A percentile compares a stretch with the other conserved stretches of the same genome.
These are phyloP conservation scores for Trematocara stigmaticum DNA, from an alignment of 2,113 vertebrate genomes.

Conservation along the genomic window DNA sequence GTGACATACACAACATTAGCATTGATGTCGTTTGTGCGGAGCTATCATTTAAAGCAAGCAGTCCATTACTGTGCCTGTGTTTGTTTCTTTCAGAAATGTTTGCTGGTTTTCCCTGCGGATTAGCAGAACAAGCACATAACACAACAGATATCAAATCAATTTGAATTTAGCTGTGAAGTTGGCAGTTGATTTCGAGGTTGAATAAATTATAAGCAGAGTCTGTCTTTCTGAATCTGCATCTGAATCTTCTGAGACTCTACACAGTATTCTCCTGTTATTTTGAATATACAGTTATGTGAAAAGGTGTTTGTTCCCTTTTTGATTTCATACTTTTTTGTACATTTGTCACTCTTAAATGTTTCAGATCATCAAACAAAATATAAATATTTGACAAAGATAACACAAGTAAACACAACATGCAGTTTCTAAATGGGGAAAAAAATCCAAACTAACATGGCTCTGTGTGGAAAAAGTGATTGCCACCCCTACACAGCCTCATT, in stretches of 20 bases:
- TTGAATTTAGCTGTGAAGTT: neutral
- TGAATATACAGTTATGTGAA: neutral
- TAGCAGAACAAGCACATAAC: neutral
- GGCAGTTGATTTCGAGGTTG: neutral
- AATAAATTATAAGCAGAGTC: neutral
- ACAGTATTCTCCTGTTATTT: neutral
- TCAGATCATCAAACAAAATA: neutral
- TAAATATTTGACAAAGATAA: neutral
- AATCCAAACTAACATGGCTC: neutral
- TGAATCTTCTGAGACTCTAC: neutral
- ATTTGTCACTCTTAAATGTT: neutral
- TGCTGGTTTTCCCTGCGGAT: neutral
- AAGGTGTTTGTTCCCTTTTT: neutral
- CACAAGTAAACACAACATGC: neutral
- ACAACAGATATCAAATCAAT: neutral
- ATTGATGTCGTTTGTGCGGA: neutral
- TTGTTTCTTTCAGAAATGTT: neutral
- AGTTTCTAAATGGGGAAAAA: neutral
- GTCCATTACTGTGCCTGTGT: neutral
- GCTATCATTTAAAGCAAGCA: neutral
- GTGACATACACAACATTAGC: neutral
- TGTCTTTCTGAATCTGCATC: neutral
- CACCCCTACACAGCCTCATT: neutral
- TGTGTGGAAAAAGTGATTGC: neutral
- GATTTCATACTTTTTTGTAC: neutral